Evolutionary conservation across 2,888 invertebrate species (phyloP).

Genomic region (Drosophila prolongata): DNA sequence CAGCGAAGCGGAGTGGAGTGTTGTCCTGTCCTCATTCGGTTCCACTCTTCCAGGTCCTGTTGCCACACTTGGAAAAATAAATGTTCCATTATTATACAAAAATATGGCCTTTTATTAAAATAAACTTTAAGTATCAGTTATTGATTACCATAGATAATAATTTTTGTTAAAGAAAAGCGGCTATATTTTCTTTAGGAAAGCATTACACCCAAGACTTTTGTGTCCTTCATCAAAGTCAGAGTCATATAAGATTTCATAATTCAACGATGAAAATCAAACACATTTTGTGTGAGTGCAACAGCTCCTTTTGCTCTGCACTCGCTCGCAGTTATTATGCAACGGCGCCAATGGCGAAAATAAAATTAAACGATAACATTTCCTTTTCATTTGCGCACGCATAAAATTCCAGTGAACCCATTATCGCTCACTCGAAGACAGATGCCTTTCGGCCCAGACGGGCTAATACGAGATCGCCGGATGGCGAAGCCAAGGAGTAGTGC

Average conservation of each 20-base stretch:
- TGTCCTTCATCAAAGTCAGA: too few species aligned
- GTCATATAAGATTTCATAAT: too few species aligned
- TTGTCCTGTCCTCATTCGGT: conserved; percentile 6
- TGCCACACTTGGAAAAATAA: conserved; percentile 5
- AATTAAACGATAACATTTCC: conserved; percentile 82
- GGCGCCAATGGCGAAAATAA: conserved; percentile 77
- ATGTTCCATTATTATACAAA: too few species aligned
- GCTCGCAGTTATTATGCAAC: conserved; percentile 66
- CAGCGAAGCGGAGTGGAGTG: conserved; percentile 26
- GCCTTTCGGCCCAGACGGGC: conserved; percentile 34
- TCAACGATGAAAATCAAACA: too few species aligned
- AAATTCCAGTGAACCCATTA: conserved; percentile 51
- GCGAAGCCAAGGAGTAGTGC: conserved; percentile 23
- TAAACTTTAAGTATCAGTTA: too few species aligned
- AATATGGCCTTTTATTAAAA: too few species aligned
- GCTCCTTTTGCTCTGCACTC: conserved; percentile 28
- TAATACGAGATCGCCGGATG: conserved; percentile 31
- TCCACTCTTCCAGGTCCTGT: neutral
- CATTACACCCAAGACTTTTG: too few species aligned
- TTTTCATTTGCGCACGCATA: conserved; percentile 78
- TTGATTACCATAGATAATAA: too few species aligned
- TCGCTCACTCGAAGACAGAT: conserved; percentile 23
- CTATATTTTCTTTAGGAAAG: too few species aligned
- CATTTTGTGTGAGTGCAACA: conserved; percentile 22
- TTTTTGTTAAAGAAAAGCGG: too few species aligned